Evolutionary conservation across 2,888 invertebrate species (phyloP), one percentile per base, ranked within the genome.

Genomic region (Malthinus flaveolus): DNA sequence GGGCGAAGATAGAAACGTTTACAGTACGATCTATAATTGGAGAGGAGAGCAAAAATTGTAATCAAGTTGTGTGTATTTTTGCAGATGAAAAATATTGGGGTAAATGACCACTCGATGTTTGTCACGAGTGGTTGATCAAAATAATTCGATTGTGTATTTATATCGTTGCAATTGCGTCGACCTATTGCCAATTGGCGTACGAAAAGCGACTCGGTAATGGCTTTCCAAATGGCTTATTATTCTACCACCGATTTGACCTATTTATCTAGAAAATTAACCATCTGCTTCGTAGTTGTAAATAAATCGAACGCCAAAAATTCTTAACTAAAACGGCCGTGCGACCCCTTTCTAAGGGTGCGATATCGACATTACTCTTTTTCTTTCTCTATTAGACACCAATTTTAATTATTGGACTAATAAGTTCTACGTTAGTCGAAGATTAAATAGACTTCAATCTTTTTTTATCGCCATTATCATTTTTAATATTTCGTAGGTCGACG

Each of bases 101-200:
- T 56, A 36, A 51, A 56, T 32, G 56, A 56, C 49, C 56, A 36
- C 39, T n/a, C 15, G 33, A 55, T 31, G 55, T 34, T 49, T 34
- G 45, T 47, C 50, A 37, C 50, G 56, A 45, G 56, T 32, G 10
- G 10, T 36, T 36, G 36, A 8, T 39, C 13, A 13, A 12, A n/a
- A 39, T 15, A 15, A 39, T 39, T 39, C 3, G 37, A 47, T 34
- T 13, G 15, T 12, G 31, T 56, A 51, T 56, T 56, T 56, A 51
- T 56, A 47, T 32, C 47, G 32, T 50, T 6, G 34, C 39, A 56
- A 56, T 37, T 56, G 56, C 56, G 49, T 11, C 50, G 47, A 31
- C 35, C 12, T 39, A 47, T 51, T 36, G 47, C 46, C 53, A 45
- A 51, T 13, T 34, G 37, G 23, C 23, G 23, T 23, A 23, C 23